Base-by-base conservation (phyloP, 2,888 invertebrate species). In the Melieria picta region DNA sequence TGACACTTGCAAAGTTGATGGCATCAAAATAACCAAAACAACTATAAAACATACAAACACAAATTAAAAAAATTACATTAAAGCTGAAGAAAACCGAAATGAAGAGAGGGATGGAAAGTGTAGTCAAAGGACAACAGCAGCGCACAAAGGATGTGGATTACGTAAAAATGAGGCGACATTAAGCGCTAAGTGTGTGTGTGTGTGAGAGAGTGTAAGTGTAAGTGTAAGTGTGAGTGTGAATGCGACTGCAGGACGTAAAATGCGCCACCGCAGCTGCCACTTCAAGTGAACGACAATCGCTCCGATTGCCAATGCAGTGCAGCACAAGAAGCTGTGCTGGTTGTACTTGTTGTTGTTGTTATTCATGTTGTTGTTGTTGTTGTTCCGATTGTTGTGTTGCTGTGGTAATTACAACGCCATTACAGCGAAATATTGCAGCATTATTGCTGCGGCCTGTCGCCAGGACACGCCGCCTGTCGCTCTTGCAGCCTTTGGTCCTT, bases 381-480 rank as follows among this genome's bases (percentile, higher is more conserved):
- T 30, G 30, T 30, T 30, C 30, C 3, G 30, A 30, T 30, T 30
- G 30, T 30, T 30, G 30, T 30, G 30, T 61, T 43, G 45, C 45
- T 43, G 45, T 7, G 13, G 61, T 61, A 61, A 61, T 46, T 61
- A 45, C 45, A 13, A 42, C 7, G 45, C 61, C n/a, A 61, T 61
- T 61, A 61, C 11, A 45, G 45, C 61, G 45, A 61, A 60, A 61
- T 61, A 67, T 67, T 50, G 13, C 67, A 13, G n/a, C 60, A 67
- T 47, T 67, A 67, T 58, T 67, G 43, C n/a, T 30, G 13, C 65
- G 30, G 47, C 42, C 47, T 55, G 50, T 43, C 11, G 45, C 52
- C 43, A 11, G 48, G 30, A 30, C 30, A 30, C 30, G 30, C 30
- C 30, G 30, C 30, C 30, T 30, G 30, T 30, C 30, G 30, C 30